Conservation (phyloP, 2,888 invertebrate genomes). For the Phyllotreta striolata region DNA sequence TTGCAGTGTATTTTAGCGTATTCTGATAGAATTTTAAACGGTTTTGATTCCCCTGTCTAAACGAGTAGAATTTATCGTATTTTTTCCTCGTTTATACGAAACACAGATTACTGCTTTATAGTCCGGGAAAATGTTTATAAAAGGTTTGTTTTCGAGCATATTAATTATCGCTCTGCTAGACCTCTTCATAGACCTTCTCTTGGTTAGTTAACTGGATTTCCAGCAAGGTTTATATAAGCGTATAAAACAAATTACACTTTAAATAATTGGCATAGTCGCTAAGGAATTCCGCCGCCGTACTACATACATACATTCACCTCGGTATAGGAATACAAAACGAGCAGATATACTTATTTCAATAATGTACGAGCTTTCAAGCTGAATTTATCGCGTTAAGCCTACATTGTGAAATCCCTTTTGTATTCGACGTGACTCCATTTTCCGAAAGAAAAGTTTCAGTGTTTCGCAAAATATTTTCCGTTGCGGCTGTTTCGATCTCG, state of each 20-base stretch:
- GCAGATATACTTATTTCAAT: conserved; percentile 37
- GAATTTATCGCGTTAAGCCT: conserved; percentile 34
- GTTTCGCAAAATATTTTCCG: conserved; percentile 25
- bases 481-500: conserved; percentile 2
- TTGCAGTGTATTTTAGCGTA: conserved; percentile 12
- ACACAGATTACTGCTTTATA: conserved; percentile 3
- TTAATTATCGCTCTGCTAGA: neutral
- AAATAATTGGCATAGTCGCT: too few species aligned
- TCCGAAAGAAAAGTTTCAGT: conserved; percentile 25
- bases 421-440: conserved; percentile 29
- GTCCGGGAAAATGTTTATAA: conserved; percentile 2
- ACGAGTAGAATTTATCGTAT: conserved; percentile 21
- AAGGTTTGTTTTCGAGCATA: neutral
- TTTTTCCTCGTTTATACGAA: conserved; percentile 23
- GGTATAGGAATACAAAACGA: conserved; percentile 23
- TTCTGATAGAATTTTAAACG: conserved; percentile 28
- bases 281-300: too few species aligned
- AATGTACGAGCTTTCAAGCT: conserved; percentile 33
- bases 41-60: conserved; percentile 19
- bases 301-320: neutral
- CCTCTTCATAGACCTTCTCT: neutral
- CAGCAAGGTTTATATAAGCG: too few species aligned
- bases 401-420: conserved; percentile 27
- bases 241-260: too few species aligned
- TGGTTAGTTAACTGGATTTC: too few species aligned